Percentiles rank a stretch among this genome's conserved stretches.
These are phyloP conservation scores for Dynastes tityus DNA, from an alignment of 2,888 invertebrate genomes.

Conservation along the genomic window DNA sequence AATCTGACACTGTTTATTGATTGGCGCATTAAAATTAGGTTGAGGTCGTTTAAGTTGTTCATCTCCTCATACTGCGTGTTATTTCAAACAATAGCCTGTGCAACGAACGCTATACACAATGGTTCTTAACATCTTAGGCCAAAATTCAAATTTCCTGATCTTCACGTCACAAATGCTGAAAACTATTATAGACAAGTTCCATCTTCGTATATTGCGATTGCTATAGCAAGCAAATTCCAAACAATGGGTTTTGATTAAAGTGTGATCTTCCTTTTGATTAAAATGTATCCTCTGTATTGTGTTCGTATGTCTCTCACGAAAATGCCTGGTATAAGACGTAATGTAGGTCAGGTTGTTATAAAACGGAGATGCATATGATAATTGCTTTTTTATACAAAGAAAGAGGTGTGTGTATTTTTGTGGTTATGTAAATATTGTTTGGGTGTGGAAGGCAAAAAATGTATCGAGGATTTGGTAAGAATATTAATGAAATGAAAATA, in stretches of 20 bases:
- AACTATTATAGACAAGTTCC: background rate
- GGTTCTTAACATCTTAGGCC: background rate
- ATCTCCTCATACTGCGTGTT: background rate
- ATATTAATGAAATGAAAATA: too few species aligned
- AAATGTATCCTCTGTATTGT: too few species aligned
- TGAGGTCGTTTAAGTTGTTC: conserved; percentile 20
- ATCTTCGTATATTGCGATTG: background rate
- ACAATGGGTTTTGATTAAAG: conserved; percentile 7
- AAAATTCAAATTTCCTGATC: background rate
- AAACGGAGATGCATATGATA: background rate
- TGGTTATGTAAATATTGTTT: background rate
- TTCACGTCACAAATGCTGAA: background rate
- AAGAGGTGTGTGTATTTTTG: background rate
- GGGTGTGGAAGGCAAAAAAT: background rate
- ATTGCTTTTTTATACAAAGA: conserved; percentile 14
- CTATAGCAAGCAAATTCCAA: background rate
- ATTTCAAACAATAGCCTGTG: conserved; percentile 1
- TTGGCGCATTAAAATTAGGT: conserved; percentile 12
- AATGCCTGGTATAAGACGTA: background rate
- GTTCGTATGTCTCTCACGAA: background rate
- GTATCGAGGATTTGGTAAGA: background rate
- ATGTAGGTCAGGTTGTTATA: conserved; percentile 6
- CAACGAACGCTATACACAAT: background rate
- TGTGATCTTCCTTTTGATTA: background rate
- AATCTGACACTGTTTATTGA: conserved; percentile 21